Conservation (phyloP, 1,140 invertebrate species). For the Manduca sexta region DNA sequence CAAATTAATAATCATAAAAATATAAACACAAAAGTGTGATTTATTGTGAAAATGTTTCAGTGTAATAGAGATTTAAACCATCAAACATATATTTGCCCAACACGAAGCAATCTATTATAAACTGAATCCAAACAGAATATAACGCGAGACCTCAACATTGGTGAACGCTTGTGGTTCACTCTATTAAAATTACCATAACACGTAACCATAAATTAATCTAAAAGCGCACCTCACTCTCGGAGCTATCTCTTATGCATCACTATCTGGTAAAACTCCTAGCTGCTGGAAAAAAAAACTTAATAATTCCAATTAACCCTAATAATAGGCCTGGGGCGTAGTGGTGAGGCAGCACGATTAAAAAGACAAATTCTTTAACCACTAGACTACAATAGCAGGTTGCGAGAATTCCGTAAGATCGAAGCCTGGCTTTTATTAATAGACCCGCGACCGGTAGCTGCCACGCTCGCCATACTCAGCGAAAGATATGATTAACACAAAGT, state of each 20-base stretch:
- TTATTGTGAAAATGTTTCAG: no score
- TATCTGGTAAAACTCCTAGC: slow-evolving; percentile 49
- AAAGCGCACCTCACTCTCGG: slow-evolving; percentile 41
- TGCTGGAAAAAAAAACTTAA: slow-evolving; percentile 60
- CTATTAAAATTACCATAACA: slow-evolving; percentile 52
- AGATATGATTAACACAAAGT: slow-evolving; percentile 69
- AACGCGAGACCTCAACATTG: background rate
- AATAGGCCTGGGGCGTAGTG: slow-evolving; percentile 57
- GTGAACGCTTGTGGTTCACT: slow-evolving; percentile 12
- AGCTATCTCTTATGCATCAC: slow-evolving; percentile 45
- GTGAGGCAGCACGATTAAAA: slow-evolving; percentile 65
- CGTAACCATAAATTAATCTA: slow-evolving; percentile 57
- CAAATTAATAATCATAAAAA: no score
- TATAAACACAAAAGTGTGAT: no score
- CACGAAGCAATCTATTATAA: background rate
- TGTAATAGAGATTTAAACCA: no score
- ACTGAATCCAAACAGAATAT: background rate
- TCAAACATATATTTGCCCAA: no score
- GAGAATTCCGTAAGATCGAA: slow-evolving; percentile 47
- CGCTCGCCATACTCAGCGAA: slow-evolving; percentile 55
- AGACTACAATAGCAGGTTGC: slow-evolving; percentile 65
- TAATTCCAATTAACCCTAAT: slow-evolving; percentile 72
- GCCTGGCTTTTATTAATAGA: slow-evolving; percentile 66
- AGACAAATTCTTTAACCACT: slow-evolving; percentile 69
- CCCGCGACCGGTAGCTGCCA: slow-evolving; percentile 52